Base-by-base conservation (phyloP, 1,140 invertebrate species). In the Drosophila grimshawi region DNA sequence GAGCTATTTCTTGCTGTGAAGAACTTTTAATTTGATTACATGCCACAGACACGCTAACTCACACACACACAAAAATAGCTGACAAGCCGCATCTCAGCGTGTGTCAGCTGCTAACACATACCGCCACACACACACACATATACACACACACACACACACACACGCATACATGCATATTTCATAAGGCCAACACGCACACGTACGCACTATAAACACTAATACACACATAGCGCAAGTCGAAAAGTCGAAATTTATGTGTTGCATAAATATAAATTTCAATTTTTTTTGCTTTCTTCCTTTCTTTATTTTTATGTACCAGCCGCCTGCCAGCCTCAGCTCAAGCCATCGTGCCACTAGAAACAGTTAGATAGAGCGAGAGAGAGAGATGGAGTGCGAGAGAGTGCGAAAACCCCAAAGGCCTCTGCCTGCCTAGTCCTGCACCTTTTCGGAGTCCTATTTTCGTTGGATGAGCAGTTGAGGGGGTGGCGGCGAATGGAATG, bases 241-340 rank as follows among this genome's bases (percentile, higher is more conserved):
- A 80, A 88, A 88, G 83, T 76, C 83, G 71, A 83, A 88, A 88
- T 88, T 80, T 88, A 88, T 88, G 80, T 86, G 83, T 76, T 88
- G 83, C 85, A 86, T 88, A 88, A 82, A 86, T 88, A 88, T 88
- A 88, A 88, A 88, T 88, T 88, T 88, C 83, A 83, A 83, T 88
- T 89, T 80, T 74, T 73, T 64, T 55, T 62, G 43, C 27, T 39
- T 8, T 41, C 4, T 41, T 33, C 7, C 27, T n/a, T 55, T 8
- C 51, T 30, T 39, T 32, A 27, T 63, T 63, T 37, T 49, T 37
- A 55, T 19, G 62, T 30, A 53, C 69, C 35, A 72, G 55, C 68
- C 51, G 67, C 39, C 8, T 43, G 8, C 46, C 48, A 6, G 4
- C 11, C 27, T 19, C 19, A 19, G 19, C 19, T 19, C 19, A 11